phyloP scores from a whole-genome alignment of 2,797 vertebrate genomes.

The Poliocrania exsul region DNA sequence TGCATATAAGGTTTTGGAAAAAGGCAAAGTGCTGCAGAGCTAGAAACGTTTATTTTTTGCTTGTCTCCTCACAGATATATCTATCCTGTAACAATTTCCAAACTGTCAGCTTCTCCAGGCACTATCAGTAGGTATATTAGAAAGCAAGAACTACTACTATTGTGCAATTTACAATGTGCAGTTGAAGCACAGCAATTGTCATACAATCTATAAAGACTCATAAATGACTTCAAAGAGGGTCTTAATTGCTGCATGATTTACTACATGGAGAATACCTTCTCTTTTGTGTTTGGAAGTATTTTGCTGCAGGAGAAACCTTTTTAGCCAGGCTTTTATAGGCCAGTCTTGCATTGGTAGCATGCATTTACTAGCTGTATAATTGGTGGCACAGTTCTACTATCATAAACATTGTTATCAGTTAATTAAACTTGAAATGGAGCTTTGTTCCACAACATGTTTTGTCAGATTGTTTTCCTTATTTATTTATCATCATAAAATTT shows the following conservation, averaged over 20 bases:
- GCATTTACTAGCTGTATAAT: constrained; percentile 83
- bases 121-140: constrained; percentile 14
- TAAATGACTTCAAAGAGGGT: constrained; percentile 32
- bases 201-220: constrained; percentile 46
- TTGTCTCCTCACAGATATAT: background rate
- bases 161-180: constrained; percentile 46
- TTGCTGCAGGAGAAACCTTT: constrained; percentile 59
- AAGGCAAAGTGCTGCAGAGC: constrained; percentile 17
- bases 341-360: constrained; percentile 66
- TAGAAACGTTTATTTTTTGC: background rate
- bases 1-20: constrained; percentile 35
- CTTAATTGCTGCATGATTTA: constrained; percentile 69
- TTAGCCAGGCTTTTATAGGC: constrained; percentile 64
- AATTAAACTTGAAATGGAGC: constrained; percentile 85
- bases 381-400: constrained; percentile 84
- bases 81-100: background rate
- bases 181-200: constrained; percentile 53
- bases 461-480: constrained; percentile 86
- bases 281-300: constrained; percentile 43
- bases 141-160: constrained; percentile 4
- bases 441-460: constrained; percentile 82
- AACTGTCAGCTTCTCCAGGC: constrained; percentile 27
- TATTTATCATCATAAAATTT: constrained; percentile 88
- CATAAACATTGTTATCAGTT: constrained; percentile 89
- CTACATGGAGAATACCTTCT: constrained; percentile 43